A percentile compares a stretch with the other conserved stretches of the same genome.
phyloP scores from a whole-genome alignment of 2,797 vertebrate species.

The Characodon lateralis region DNA sequence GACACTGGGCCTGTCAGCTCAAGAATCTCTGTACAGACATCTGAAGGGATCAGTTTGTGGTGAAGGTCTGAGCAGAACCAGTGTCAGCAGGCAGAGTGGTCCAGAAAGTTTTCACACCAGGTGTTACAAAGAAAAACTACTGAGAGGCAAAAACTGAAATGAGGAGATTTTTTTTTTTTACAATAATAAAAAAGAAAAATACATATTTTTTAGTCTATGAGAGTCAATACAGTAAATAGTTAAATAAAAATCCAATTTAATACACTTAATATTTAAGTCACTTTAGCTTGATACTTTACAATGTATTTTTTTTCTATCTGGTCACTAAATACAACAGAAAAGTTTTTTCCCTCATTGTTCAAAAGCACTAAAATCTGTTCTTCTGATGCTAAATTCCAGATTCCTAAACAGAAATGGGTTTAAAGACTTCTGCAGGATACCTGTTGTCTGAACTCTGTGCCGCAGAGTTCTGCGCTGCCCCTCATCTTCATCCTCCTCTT shows the following conservation, averaged over 20 bases:
- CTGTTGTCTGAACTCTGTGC: slow-evolving; percentile 78
- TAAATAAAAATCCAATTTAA: no score
- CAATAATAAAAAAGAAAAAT: no score
- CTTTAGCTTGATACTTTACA: no score
- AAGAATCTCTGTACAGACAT: slow-evolving; percentile 28
- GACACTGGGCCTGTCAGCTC: slow-evolving; percentile 26
- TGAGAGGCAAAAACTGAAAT: not conserved
- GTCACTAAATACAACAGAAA: not conserved
- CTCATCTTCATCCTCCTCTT: slow-evolving; percentile 79
- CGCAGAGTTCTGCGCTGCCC: slow-evolving; percentile 72
- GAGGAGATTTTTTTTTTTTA: no score
- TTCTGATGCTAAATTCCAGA: not conserved
- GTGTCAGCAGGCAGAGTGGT: not conserved
- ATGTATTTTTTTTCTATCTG: not conserved
- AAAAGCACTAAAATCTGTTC: not conserved
- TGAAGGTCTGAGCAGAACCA: slow-evolving; percentile 15
- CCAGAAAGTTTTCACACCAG: slow-evolving; percentile 8
- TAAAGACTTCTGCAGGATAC: slow-evolving; percentile 52
- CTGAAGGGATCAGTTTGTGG: slow-evolving; percentile 51
- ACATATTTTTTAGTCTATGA: not conserved
- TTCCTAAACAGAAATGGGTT: not conserved
- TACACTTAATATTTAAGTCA: no score
- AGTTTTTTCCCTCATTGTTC: not conserved
- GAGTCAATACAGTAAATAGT: not conserved
- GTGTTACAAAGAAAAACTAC: slow-evolving; percentile 16